Base-by-base conservation (phyloP, 2,797 vertebrate species). In the Sphenodon punctatus region DNA sequence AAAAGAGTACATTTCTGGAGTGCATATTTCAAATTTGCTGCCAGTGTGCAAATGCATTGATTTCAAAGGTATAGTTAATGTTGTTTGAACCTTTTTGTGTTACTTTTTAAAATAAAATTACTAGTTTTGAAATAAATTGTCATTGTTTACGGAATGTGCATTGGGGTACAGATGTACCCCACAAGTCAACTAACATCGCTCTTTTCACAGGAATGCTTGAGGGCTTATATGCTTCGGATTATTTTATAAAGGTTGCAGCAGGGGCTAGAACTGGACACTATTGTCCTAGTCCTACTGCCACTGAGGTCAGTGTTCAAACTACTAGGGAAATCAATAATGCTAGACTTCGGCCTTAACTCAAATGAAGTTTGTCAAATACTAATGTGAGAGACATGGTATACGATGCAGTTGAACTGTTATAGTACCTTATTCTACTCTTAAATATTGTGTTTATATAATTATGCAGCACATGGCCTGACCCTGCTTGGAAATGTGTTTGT, bases 401-500 rank as follows among this genome's bases (percentile, higher is more conserved):
- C 92, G 69, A 71, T 11, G 34, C 46, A 42, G 64, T 13, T 60
- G 72, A 80, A 76, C 87, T 84, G 61, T 66, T 78, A 58, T 49
- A 74, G 66, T 84, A 51, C 46, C 76, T 80, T 19, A 53, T 73
- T 84, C 76, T 89, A 75, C 75, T 89, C 49, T 82, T 85, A 89
- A 87, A 30, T 82, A 27, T 41, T n/a, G n/a, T 51, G 45, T 11
- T 46, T 22, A 46, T 46, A 14, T 71, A 32, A 87, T 89, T 76
- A 69, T 55, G 67, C 64, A 69, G 59, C 87, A 88, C 73, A 87
- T 85, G 64, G 30, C 23, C 72, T 74, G 75, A 65, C 82, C 69
- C 85, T 82, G 43, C 89, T 87, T 86, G 69, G 78, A 80, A 87
- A 84, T 85, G 85, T 48, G 85, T 68, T 85, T 53, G 46, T 74